Evolutionary conservation across 2,888 invertebrate genomes (phyloP).

Genomic region (Zygaena filipendulae): DNA sequence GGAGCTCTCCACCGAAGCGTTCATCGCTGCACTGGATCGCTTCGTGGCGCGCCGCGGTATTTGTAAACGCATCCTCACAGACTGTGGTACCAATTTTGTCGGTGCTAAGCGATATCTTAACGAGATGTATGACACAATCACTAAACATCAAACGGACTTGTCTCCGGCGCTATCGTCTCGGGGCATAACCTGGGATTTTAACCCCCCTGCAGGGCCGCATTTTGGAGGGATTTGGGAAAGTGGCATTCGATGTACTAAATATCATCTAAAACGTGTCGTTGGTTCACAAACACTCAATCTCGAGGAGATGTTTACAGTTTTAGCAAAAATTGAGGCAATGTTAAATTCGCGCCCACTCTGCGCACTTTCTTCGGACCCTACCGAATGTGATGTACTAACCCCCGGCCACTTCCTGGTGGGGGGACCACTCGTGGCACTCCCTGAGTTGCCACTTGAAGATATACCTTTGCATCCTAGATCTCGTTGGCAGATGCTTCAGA

Average conservation of each 20-base stretch:
- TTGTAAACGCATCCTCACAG: conserved; percentile 3
- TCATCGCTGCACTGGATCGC: conserved; percentile 5
- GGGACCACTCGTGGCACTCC: not conserved
- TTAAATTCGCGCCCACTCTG: conserved; percentile 6
- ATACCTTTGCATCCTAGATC: not conserved
- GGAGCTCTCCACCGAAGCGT: conserved; percentile 6
- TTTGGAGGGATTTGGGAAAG: conserved; percentile 1
- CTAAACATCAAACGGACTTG: no score
- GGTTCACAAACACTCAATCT: conserved; percentile 1
- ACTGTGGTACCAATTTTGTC: conserved; percentile 11
- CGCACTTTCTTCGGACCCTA: conserved; percentile 6
- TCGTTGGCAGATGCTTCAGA: conserved; percentile 7
- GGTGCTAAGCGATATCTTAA: conserved; percentile 4
- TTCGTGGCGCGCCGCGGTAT: conserved; percentile 10
- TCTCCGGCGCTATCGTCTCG: not conserved
- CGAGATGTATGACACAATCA: not conserved
- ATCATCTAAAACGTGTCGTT: conserved; percentile 1
- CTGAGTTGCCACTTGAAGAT: not conserved
- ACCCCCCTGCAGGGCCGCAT: not conserved
- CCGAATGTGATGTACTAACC: conserved; percentile 7
- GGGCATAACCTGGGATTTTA: conserved; percentile 2
- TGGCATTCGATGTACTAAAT: conserved; percentile 1
- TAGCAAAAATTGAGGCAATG: conserved; percentile 7
- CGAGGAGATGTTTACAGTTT: conserved; percentile 1
- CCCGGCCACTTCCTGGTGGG: conserved; percentile 6